phyloP scores from a whole-genome alignment of 2,113 vertebrate species.

The Calidris pygmaea region DNA sequence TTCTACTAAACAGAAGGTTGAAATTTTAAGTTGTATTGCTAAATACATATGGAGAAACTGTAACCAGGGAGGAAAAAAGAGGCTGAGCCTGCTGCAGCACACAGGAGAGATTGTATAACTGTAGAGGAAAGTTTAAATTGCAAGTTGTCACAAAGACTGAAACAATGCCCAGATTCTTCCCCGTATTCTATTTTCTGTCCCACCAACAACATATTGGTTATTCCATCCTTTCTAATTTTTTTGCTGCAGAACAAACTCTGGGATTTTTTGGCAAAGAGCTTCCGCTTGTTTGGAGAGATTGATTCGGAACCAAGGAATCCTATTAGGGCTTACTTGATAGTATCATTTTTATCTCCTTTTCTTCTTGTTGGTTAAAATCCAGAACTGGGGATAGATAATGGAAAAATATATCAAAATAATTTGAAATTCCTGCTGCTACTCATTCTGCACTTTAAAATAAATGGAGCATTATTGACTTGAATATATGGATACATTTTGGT shows the following conservation, averaged over 20 bases:
- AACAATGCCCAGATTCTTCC: not conserved
- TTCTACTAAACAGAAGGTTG: not conserved
- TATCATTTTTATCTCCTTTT: not conserved
- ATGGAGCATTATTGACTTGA: not conserved
- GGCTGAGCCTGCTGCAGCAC: not conserved
- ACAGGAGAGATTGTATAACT: not conserved
- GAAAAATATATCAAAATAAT: not conserved
- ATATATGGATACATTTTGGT: not conserved
- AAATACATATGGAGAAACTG: not conserved
- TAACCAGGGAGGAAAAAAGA: not conserved
- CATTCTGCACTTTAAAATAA: not conserved
- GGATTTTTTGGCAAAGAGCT: not conserved
- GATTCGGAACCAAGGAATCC: not conserved
- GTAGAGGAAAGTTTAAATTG: not conserved
- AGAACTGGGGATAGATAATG: not conserved
- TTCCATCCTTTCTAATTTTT: not conserved
- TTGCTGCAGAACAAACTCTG: not conserved
- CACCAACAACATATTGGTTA: not conserved
- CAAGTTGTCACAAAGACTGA: not conserved
- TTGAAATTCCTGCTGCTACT: not conserved
- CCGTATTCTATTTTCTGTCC: not conserved
- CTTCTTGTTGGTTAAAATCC: not conserved
- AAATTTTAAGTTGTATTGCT: not conserved
- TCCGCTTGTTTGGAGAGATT: not conserved
- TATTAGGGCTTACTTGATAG: rapidly evolving